These are phyloP conservation scores for Mactra quadrangularis DNA, from an alignment of 1,140 invertebrate genomes.

Conservation along the genomic window DNA sequence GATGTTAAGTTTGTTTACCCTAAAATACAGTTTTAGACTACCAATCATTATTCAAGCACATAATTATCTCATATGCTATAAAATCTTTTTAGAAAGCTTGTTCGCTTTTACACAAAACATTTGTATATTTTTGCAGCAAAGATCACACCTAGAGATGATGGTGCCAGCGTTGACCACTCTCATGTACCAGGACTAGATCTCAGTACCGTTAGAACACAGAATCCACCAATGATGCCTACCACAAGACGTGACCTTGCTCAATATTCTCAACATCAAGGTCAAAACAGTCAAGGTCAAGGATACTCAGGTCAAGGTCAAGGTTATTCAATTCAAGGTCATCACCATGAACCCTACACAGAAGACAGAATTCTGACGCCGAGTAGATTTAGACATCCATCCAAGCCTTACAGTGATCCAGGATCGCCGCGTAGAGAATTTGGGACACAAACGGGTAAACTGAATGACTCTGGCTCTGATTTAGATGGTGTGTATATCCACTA, in stretches of 20 bases:
- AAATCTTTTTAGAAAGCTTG: too few species aligned
- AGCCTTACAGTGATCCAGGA: constrained; percentile 53
- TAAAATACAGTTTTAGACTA: too few species aligned
- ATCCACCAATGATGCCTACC: constrained; percentile 14
- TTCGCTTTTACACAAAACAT: too few species aligned
- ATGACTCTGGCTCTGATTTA: constrained; percentile 29
- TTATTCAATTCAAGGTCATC: background rate
- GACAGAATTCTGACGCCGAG: constrained; percentile 78
- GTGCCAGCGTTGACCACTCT: constrained; percentile 55
- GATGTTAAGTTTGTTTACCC: too few species aligned
- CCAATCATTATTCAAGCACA: too few species aligned
- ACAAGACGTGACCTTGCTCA: background rate
- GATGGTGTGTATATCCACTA: constrained; percentile 56
- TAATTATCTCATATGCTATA: too few species aligned
- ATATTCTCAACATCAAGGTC: background rate
- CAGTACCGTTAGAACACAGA: constrained; percentile 30
- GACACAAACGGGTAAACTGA: constrained; percentile 78
- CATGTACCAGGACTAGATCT: constrained; percentile 71
- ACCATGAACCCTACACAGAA: constrained; percentile 73
- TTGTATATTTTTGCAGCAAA: constrained; percentile 73
- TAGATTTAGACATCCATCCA: constrained; percentile 65
- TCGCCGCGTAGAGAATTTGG: constrained; percentile 79
- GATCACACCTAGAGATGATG: constrained; percentile 66
- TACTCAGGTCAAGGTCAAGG: background rate
- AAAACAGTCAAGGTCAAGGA: background rate